These are phyloP conservation scores for Dinocampus coccinellae DNA, from an alignment of 2,888 invertebrate genomes.

Conservation along the genomic window DNA sequence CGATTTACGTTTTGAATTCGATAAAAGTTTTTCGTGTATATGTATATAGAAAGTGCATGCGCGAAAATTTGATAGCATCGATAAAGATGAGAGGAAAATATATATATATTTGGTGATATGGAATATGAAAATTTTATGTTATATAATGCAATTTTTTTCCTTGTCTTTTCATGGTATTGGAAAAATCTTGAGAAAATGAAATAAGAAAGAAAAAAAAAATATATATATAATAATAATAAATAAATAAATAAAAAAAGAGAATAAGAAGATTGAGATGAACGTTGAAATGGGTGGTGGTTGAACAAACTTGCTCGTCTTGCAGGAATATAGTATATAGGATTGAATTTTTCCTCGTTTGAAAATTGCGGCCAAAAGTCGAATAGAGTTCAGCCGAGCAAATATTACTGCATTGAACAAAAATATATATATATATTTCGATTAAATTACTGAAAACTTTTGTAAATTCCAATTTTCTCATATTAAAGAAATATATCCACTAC, in stretches of 20 bases:
- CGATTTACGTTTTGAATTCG: slow-evolving; percentile 1
- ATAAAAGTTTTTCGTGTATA: slow-evolving; percentile 27
- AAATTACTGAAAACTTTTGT: neutral
- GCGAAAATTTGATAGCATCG: neutral
- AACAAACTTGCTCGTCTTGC: slow-evolving; percentile 22
- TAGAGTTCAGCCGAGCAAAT: slow-evolving; percentile 19
- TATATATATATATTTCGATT: neutral
- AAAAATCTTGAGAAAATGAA: slow-evolving; percentile 17
- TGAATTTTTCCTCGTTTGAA: slow-evolving; percentile 18
- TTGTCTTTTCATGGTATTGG: slow-evolving; percentile 12
- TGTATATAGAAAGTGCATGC: neutral
- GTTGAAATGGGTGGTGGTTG: slow-evolving; percentile 10
- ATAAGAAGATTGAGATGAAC: slow-evolving; percentile 21
- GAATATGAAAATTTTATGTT: slow-evolving; percentile 1
- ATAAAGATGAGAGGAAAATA: neutral
- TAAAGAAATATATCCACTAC: no score
- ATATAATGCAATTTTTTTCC: slow-evolving; percentile 6
- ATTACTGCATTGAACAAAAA: slow-evolving; percentile 5
- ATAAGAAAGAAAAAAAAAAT: slow-evolving; percentile 11
- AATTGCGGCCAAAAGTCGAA: slow-evolving; percentile 7
- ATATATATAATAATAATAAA: no score
- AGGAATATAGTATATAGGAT: slow-evolving; percentile 18
- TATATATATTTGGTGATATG: neutral
- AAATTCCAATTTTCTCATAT: neutral
- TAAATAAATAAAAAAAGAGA: no score